phyloP scores from a whole-genome alignment of 2,797 vertebrate genomes.

The Pantherophis vulpinus region DNA sequence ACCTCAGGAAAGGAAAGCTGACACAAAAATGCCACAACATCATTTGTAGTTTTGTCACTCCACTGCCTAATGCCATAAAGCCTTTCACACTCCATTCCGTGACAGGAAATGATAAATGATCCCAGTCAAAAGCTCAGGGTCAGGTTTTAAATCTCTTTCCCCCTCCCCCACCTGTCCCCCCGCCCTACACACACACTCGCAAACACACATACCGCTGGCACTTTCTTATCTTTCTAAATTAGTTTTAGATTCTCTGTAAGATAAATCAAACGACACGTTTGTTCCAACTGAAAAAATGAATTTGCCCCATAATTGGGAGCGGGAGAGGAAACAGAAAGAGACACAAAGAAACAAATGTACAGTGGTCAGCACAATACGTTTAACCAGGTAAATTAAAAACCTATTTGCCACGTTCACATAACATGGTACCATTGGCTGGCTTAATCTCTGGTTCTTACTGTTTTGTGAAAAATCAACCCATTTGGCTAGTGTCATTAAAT shows the following conservation, averaged over 20 bases:
- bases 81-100: slow-evolving; percentile 46
- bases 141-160: slow-evolving; percentile 59
- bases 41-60: slow-evolving; percentile 46
- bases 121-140: slow-evolving; percentile 61
- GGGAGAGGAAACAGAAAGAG: slow-evolving; percentile 27
- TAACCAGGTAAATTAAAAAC: neutral
- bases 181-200: neutral
- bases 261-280: slow-evolving; percentile 60
- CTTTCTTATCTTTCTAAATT: slow-evolving; percentile 44
- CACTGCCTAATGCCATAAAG: slow-evolving; percentile 50
- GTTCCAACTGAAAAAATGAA: slow-evolving; percentile 55
- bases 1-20: slow-evolving; percentile 33
- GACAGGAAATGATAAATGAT: slow-evolving; percentile 61
- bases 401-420: neutral
- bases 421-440: neutral
- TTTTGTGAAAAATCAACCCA: neutral
- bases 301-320: slow-evolving; percentile 44
- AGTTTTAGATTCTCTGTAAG: slow-evolving; percentile 57
- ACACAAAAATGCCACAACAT: slow-evolving; percentile 36
- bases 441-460: neutral
- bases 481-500: neutral
- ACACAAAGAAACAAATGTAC: neutral
- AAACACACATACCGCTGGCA: neutral
- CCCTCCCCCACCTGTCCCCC: slow-evolving; percentile 21
- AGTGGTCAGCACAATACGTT: neutral